phyloP scores from a whole-genome alignment of 2,113 vertebrate genomes.

The Conger conger region DNA sequence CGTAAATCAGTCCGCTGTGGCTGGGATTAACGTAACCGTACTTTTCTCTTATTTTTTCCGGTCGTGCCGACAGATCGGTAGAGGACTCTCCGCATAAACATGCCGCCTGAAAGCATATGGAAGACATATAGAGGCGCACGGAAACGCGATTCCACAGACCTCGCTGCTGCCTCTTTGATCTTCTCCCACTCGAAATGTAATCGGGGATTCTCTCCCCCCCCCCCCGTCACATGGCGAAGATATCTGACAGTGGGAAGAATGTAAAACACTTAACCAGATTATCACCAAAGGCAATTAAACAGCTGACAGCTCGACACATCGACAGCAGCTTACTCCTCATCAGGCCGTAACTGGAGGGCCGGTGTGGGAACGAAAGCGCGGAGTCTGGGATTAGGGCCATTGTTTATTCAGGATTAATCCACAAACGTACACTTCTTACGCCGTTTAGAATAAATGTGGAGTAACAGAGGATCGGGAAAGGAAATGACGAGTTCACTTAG shows the following conservation, averaged over 20 bases:
- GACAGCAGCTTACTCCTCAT: neutral
- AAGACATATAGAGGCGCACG: neutral
- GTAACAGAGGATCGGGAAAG: neutral
- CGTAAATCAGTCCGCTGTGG: neutral
- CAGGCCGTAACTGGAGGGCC: neutral
- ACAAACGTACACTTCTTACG: neutral
- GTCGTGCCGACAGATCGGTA: neutral
- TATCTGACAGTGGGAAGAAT: neutral
- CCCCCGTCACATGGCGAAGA: neutral
- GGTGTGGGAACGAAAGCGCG: neutral
- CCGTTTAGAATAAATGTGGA: neutral
- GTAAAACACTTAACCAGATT: neutral
- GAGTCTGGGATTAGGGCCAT: neutral
- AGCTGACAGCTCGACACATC: neutral
- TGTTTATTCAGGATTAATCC: neutral
- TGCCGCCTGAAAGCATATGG: neutral
- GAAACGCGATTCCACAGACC: neutral
- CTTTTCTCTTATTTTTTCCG: neutral
- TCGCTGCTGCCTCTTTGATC: neutral
- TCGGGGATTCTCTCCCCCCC: neutral
- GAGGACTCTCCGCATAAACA: neutral
- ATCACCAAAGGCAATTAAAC: neutral
- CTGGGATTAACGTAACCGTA: neutral
- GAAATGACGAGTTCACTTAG: neutral
- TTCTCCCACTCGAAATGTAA: neutral